These are phyloP conservation scores for Halcyon leucocephala DNA, from an alignment of 2,797 vertebrate species.

Conservation along the genomic window DNA sequence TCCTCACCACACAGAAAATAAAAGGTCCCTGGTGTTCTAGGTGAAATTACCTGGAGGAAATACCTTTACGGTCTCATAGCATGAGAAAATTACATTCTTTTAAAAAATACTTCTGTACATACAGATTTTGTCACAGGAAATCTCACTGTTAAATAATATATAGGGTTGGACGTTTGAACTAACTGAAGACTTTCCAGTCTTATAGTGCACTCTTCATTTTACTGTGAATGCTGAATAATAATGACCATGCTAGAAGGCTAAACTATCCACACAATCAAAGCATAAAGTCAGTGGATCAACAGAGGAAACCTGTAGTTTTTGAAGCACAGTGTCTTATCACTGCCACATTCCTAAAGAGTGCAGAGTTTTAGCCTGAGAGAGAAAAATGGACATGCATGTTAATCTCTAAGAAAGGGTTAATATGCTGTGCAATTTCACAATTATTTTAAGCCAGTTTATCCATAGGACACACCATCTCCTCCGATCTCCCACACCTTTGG, in stretches of 20 bases:
- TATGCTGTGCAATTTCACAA: not conserved
- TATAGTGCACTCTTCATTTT: not conserved
- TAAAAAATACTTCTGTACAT: not conserved
- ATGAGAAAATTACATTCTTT: not conserved
- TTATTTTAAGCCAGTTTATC: not conserved
- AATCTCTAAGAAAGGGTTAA: not conserved
- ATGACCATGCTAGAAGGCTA: not conserved
- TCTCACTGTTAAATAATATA: not conserved
- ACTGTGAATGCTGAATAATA: not conserved
- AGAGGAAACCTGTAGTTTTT: not conserved
- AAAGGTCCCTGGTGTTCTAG: not conserved
- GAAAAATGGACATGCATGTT: not conserved
- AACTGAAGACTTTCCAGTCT: not conserved
- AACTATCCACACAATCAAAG: rapidly evolving
- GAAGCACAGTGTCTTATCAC: not conserved
- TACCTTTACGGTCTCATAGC: not conserved
- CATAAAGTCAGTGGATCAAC: not conserved
- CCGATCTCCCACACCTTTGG: not conserved
- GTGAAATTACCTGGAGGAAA: not conserved
- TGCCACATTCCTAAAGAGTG: not conserved
- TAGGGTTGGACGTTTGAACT: not conserved
- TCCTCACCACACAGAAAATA: not conserved
- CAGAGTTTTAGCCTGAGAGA: not conserved
- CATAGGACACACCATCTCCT: not conserved
- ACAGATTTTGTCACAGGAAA: not conserved